phyloP scores from a whole-genome alignment of 1,140 invertebrate species.

The Zophobas atratus region DNA sequence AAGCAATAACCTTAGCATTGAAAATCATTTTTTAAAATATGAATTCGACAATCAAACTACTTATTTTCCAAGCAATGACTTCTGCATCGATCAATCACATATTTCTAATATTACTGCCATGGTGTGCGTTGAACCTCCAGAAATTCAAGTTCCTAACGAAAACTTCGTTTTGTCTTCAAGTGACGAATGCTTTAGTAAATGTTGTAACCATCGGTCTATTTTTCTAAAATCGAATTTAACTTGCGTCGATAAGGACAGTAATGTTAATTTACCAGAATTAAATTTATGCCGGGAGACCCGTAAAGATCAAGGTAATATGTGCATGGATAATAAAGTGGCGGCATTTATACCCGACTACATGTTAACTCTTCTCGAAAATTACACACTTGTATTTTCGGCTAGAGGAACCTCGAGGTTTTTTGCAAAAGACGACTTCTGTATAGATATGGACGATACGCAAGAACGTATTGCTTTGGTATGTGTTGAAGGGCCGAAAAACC shows the following conservation, averaged over 20 bases:
- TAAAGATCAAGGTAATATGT: background rate
- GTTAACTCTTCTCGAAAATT: background rate
- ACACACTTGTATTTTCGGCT: slow-evolving; percentile 7
- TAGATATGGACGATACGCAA: slow-evolving; percentile 24
- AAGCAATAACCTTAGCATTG: background rate
- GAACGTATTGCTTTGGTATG: slow-evolving; percentile 17
- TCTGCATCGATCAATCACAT: background rate
- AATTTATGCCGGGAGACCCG: background rate
- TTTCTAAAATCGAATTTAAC: background rate
- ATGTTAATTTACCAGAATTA: background rate
- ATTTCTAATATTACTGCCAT: background rate
- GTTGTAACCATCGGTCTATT: slow-evolving; percentile 18
- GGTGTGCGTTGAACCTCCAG: slow-evolving; percentile 5
- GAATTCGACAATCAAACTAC: background rate
- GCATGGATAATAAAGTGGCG: background rate
- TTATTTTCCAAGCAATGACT: slow-evolving; percentile 4
- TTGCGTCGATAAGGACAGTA: no score
- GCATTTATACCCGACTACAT: background rate
- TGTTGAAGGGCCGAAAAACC: background rate
- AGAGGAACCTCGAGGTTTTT: slow-evolving; percentile 10
- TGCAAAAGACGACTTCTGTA: slow-evolving; percentile 17
- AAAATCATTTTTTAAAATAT: background rate
- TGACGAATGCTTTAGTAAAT: slow-evolving; percentile 18
- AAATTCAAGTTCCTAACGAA: background rate
- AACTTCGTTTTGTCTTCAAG: no score